Base-by-base conservation (phyloP, 1,140 invertebrate genomes). In the Drosophila prosaltans region DNA sequence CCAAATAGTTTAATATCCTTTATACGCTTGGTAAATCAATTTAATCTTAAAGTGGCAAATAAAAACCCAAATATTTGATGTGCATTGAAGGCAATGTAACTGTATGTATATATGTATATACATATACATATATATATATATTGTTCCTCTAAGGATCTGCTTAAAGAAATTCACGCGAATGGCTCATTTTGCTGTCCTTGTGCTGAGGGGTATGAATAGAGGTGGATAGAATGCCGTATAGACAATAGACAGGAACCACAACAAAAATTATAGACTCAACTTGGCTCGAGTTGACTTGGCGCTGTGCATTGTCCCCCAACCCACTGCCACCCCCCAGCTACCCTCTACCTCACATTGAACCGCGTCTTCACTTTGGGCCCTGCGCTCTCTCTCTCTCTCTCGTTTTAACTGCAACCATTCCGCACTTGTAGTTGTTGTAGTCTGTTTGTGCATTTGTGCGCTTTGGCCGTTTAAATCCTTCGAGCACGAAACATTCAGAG, bases 241-340 rank as follows among this genome's bases (percentile, higher is more conserved):
- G 84, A 88, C 84, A 88, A 88, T 89, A 89, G 84, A 89, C 84
- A 89, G 84, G 80, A 88, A 89, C 84, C 84, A 88, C 84, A 88
- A 89, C 84, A 81, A 70, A 89, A 88, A 88, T 88, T 88, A 88
- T 88, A 88, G 84, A 88, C 83, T 82, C 83, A 74, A 78, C 78
- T 85, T 85, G 82, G 82, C 67, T 71, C 67, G 81, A 73, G 72
- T 79, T 74, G 60, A 48, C 78, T 63, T 70, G 72, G 66, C 65
- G 67, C 59, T 54, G 77, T 74, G 73, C 77, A 84, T 69, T 67
- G 61, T 66, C 68, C 58, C 40, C 24, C 0, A 30, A 2, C 28
- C 28, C 11, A 16, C 16, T 16, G 16, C 16, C 16, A 16, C 16
- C 16, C 16, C 16, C 16, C 16, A 16, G 16, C 16, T 16, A 16